Percentiles rank a stretch among this genome's conserved stretches.
Conservation (phyloP, 2,797 vertebrate genomes). For the Salmo trutta region DNA sequence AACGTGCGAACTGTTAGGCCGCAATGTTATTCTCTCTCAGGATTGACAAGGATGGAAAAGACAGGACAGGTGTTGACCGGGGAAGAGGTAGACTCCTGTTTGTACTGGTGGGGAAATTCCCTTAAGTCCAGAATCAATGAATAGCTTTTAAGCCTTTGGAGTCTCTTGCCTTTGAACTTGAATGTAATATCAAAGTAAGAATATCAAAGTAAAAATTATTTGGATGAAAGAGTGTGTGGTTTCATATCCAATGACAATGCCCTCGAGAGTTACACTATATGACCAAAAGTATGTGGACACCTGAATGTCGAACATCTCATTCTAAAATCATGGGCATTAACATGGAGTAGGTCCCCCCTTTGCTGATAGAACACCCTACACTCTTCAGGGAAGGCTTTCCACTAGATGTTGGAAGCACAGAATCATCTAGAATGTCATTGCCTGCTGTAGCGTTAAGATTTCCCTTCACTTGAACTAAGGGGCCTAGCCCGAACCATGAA, state of each 20-base stretch:
- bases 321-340: too few species aligned
- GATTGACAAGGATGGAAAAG: too few species aligned
- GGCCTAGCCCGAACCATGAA: too few species aligned
- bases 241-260: neutral
- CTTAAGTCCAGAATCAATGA: neutral
- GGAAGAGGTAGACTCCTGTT: neutral
- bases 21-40: neutral
- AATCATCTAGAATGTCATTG: too few species aligned
- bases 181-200: neutral
- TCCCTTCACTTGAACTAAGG: too few species aligned
- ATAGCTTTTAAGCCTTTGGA: neutral
- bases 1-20: neutral
- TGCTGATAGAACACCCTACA: too few species aligned
- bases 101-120: neutral
- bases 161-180: neutral
- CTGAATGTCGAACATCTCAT: too few species aligned
- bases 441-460: too few species aligned
- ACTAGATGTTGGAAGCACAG: too few species aligned
- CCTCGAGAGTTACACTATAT: neutral
- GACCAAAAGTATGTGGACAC: too few species aligned
- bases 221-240: neutral
- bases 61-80: neutral
- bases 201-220: neutral
- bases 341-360: too few species aligned
- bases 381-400: too few species aligned